phyloP scores from a whole-genome alignment of 2,797 vertebrate species.

The Scolopax rusticola region DNA sequence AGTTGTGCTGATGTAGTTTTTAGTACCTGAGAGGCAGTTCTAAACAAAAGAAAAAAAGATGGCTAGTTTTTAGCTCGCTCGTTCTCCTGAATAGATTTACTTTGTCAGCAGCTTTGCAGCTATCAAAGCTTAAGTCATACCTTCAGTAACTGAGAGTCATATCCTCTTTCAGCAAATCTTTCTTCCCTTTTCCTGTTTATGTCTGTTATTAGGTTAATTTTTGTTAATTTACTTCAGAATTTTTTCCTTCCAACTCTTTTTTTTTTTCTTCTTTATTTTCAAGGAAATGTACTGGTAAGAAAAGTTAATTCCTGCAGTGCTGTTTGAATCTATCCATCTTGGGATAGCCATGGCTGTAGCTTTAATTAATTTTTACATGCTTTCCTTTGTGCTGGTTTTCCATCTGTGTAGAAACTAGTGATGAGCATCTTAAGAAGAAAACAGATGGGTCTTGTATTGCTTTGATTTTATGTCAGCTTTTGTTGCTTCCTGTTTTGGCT shows the following conservation, averaged over 20 bases:
- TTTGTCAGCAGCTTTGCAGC: neutral
- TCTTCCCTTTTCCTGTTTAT: neutral
- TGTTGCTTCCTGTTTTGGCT: neutral
- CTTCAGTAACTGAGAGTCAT: neutral
- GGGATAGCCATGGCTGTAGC: neutral
- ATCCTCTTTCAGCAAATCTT: neutral
- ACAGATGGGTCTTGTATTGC: neutral
- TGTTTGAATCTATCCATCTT: neutral
- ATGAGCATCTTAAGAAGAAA: neutral
- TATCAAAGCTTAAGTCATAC: neutral
- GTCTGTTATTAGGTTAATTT: accelerated
- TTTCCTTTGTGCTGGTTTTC: neutral
- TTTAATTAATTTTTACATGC: neutral
- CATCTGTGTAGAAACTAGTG: neutral
- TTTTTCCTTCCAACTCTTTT: neutral
- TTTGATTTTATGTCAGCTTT: neutral
- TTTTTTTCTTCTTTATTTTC: neutral
- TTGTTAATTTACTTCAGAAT: neutral
- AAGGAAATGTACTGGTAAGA: neutral
- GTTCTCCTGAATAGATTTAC: neutral
- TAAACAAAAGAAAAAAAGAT: neutral
- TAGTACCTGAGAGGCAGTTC: neutral
- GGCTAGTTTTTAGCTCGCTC: neutral
- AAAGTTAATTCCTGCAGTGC: neutral
- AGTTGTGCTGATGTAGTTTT: neutral